Conservation (phyloP, 2,888 invertebrate species). For the Thyatira batis region DNA sequence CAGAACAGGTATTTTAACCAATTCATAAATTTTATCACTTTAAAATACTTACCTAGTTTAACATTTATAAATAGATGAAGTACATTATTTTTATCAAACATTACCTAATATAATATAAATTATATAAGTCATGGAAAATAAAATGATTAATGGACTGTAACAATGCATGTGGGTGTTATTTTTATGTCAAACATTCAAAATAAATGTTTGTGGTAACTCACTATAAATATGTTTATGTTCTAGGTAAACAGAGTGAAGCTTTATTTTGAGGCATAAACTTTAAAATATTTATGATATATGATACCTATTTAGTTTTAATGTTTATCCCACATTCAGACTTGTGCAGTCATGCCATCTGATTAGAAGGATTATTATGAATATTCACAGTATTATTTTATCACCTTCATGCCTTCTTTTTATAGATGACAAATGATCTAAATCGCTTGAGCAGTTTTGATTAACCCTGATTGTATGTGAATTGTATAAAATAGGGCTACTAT, state of each 20-base stretch:
- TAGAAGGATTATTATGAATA: too few species aligned
- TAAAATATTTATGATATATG: too few species aligned
- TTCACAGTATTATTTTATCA: too few species aligned
- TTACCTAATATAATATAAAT: neutral
- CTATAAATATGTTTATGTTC: neutral
- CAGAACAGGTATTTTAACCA: slow-evolving; percentile 18
- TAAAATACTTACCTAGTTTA: slow-evolving; percentile 26
- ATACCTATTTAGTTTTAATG: too few species aligned
- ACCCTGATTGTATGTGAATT: too few species aligned
- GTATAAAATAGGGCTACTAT: too few species aligned
- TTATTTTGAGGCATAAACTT: neutral
- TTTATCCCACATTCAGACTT: too few species aligned
- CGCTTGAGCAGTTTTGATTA: too few species aligned
- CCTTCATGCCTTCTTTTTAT: too few species aligned
- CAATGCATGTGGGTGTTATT: neutral
- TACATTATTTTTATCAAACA: neutral
- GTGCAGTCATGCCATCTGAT: too few species aligned
- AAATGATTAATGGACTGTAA: slow-evolving; percentile 1
- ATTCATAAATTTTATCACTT: slow-evolving; percentile 32
- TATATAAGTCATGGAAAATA: neutral
- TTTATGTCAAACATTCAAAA: neutral
- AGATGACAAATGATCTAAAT: too few species aligned
- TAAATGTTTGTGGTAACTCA: neutral
- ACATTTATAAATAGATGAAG: slow-evolving; percentile 6
- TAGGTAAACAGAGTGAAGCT: neutral